Evolutionary conservation across 2,888 invertebrate genomes (phyloP).

Genomic region (Masnerella sp.): DNA sequence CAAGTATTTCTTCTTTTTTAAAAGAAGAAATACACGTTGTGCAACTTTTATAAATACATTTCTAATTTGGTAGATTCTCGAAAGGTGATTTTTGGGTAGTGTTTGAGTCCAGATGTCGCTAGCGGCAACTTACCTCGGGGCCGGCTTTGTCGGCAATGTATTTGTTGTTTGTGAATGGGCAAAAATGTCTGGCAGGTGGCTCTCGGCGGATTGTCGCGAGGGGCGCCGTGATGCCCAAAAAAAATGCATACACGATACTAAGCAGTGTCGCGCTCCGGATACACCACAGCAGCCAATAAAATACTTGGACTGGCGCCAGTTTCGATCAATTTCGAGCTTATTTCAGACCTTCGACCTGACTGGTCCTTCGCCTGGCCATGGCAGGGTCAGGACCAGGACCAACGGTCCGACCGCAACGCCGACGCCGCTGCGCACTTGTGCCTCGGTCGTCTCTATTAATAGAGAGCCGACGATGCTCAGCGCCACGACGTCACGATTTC

Average conservation of each 20-base stretch:
- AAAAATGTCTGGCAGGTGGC: conserved; percentile 59
- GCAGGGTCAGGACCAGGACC: too few relatives aligned
- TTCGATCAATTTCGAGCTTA: conserved; percentile 61
- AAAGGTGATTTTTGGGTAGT: too few relatives aligned
- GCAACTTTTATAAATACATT: too few relatives aligned
- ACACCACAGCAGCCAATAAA: conserved; percentile 73
- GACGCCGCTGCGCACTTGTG: too few relatives aligned
- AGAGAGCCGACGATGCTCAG: conserved; percentile 41
- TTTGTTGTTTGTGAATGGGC: conserved; percentile 46
- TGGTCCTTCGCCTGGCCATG: too few relatives aligned
- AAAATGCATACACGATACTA: conserved; percentile 69
- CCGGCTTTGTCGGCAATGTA: conserved; percentile 3
- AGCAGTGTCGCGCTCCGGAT: conserved; percentile 69
- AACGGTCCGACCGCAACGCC: too few relatives aligned
- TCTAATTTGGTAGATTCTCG: too few relatives aligned
- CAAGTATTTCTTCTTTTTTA: too few relatives aligned
- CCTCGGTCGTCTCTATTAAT: too few relatives aligned
- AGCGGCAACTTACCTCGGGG: conserved; percentile 28
- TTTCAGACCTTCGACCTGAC: too few relatives aligned
- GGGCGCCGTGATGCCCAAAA: conserved; percentile 70
- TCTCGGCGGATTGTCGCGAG: too few relatives aligned
- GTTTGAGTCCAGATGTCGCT: conserved; percentile 35
- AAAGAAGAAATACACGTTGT: too few relatives aligned
- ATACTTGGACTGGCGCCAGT: conserved; percentile 71
- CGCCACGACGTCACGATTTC: conserved; percentile 42